phyloP scores from a whole-genome alignment of 2,888 invertebrate species.

The Eristalis intricaria region DNA sequence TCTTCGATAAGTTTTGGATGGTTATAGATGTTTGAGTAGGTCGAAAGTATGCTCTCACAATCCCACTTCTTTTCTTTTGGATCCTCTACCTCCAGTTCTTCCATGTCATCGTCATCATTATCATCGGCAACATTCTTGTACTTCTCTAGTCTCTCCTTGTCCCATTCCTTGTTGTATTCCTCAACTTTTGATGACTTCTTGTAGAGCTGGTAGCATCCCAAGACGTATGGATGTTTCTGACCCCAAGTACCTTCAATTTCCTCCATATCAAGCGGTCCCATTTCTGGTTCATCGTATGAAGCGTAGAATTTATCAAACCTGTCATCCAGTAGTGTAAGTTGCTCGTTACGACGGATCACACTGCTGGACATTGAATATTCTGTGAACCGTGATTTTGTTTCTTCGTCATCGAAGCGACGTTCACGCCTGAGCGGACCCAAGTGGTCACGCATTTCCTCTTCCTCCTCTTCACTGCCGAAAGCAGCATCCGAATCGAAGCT shows the following conservation, averaged over 20 bases:
- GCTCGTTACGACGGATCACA: conserved; percentile 92
- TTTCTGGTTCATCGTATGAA: conserved; percentile 93
- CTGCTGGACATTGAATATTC: conserved; percentile 97
- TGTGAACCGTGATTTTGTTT: conserved; percentile 94
- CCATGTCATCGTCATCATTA: conserved; percentile 84
- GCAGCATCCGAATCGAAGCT: conserved; percentile 77
- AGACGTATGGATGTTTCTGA: conserved; percentile 85
- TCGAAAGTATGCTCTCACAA: conserved; percentile 94
- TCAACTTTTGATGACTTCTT: conserved; percentile 83
- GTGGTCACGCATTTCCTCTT: conserved; percentile 81
- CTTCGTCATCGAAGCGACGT: conserved; percentile 84
- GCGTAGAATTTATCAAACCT: conserved; percentile 93
- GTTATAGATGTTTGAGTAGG: conserved; percentile 95
- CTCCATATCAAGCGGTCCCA: conserved; percentile 94
- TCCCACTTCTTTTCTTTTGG: conserved; percentile 90
- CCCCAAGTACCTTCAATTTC: conserved; percentile 88
- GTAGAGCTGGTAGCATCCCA: conserved; percentile 89
- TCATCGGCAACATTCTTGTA: conserved; percentile 79
- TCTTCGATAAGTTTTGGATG: conserved; percentile 94
- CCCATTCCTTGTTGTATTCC: conserved; percentile 84
- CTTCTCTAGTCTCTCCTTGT: conserved; percentile 80
- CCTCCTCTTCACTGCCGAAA: conserved; percentile 80
- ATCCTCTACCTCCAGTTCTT: conserved; percentile 84
- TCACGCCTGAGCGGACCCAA: conserved; percentile 81
- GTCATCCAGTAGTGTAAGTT: conserved; percentile 91